A percentile compares a stretch with the other conserved stretches of the same genome.
These are phyloP conservation scores for Quadroppia sp. DNA, from an alignment of 2,888 invertebrate genomes.

Conservation along the genomic window DNA sequence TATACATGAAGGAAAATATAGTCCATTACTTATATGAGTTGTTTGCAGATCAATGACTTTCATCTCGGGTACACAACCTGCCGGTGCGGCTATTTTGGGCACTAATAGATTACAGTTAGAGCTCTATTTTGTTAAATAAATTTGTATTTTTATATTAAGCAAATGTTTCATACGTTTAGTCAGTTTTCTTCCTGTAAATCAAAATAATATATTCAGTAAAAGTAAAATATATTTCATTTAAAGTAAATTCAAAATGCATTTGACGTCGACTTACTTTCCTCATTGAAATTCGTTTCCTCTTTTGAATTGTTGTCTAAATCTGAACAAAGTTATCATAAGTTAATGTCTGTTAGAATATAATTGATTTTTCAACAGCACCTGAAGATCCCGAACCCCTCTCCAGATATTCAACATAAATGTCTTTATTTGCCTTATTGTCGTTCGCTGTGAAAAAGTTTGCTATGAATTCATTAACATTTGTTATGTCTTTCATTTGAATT, in stretches of 20 bases:
- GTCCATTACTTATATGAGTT: conserved; percentile 38
- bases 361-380: background rate
- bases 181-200: conserved; percentile 11
- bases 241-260: background rate
- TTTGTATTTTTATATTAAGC: background rate
- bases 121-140: background rate
- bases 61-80: conserved; percentile 49
- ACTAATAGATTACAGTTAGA: background rate
- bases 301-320: background rate
- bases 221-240: background rate
- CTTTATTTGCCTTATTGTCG: background rate
- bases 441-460: background rate
- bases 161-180: conserved; percentile 20
- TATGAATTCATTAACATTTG: conserved; percentile 1
- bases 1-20: conserved; percentile 52
- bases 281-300: background rate
- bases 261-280: background rate
- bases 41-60: conserved; percentile 48
- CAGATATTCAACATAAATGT: conserved; percentile 15
- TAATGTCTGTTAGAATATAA: background rate
- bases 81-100: conserved; percentile 45
- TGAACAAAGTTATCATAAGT: background rate
- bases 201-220: background rate
- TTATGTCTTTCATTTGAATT: conserved; percentile 29
- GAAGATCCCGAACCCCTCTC: background rate